phyloP scores from a whole-genome alignment of 2,113 vertebrate genomes.

The Bungarus multicinctus region DNA sequence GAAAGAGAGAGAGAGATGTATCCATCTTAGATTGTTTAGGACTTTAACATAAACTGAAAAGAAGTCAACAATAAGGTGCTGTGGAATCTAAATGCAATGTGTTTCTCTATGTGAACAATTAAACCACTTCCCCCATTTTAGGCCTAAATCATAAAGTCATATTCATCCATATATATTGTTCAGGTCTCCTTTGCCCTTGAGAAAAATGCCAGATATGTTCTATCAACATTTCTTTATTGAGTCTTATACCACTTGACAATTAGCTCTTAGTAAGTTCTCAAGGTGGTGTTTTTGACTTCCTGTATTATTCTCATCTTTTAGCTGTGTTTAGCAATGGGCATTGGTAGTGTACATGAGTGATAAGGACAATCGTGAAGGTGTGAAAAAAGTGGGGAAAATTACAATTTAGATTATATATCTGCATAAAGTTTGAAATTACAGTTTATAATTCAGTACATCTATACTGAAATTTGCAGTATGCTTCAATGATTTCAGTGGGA shows the following conservation, averaged over 20 bases:
- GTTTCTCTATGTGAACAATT: no score
- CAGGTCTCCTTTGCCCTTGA: no score
- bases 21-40: not conserved
- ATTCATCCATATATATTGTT: no score
- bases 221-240: conserved; percentile 33
- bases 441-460: not conserved
- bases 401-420: not conserved
- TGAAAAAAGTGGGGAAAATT: not conserved
- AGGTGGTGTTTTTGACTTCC: not conserved
- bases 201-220: no score
- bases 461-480: not conserved
- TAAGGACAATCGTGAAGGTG: not conserved
- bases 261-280: conserved; percentile 45
- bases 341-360: not conserved
- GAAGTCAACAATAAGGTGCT: not conserved
- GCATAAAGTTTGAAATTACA: not conserved
- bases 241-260: conserved; percentile 45
- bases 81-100: not conserved
- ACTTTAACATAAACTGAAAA: not conserved
- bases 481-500: not conserved
- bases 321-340: not conserved
- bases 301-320: conserved; percentile 28
- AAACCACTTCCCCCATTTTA: no score
- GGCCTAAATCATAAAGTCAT: no score
- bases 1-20: no score